Base-by-base conservation (phyloP, 1,140 invertebrate genomes). In the Nasonia giraulti region DNA sequence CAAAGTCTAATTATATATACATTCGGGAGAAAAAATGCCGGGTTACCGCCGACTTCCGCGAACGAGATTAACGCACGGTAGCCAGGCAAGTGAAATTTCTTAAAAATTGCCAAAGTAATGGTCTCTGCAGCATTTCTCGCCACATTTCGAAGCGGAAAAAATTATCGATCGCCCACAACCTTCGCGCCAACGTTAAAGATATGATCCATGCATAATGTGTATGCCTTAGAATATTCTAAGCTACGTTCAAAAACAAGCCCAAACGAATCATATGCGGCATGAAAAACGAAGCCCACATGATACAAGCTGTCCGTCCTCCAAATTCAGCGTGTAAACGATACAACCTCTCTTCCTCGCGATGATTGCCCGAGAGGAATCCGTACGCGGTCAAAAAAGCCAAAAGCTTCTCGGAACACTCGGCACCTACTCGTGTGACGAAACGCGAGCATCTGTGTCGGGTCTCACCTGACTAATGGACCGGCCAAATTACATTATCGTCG, bases 401-500 rank as follows among this genome's bases (percentile, higher is more conserved):
- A 69, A 77, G 68, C 71, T 84, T 84, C 82, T 79, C 2, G 31
- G 82, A 80, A 80, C 44, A 33, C 14, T 10, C 37, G 11, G 69
- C 33, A 14, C 31, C 14, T 62, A n/a, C 20, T n/a, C 23, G 20
- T 82, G 74, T 81, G 79, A 85, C 62, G 78, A 85, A 84, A 85
- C 47, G 76, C 40, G 69, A 79, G 76, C 44, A 71, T 73, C 27
- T 27, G 12, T 47, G 40, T 23, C 44, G 68, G n/a, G 47, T 2
- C 31, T 75, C 55, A 86, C 85, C 86, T 88, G 88, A 87, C 87
- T 88, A 89, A 89, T 89, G 87, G 87, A 88, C 82, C 87, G 73
- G 33, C 85, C 87, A 89, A 86, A 86, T 86, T 89, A 88, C 84
- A 87, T 87, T 89, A 88, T 86, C 87, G 76, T 77, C 86, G 81